A percentile compares a stretch with the other conserved stretches of the same genome.
These are phyloP conservation scores for Troides oblongomaculatus DNA, from an alignment of 2,888 invertebrate genomes.

Conservation along the genomic window DNA sequence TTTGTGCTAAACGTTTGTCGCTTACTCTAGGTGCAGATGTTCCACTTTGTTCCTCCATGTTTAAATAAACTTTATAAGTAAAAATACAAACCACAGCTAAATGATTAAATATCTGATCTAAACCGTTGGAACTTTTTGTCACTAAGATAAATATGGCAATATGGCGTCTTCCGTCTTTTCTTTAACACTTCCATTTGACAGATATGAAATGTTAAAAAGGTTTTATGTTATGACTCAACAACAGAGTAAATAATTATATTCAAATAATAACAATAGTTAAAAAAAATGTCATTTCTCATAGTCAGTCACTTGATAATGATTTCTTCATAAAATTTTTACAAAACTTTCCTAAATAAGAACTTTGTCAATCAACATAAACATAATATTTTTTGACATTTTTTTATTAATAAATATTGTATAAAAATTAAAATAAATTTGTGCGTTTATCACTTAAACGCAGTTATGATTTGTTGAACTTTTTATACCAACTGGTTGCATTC, in stretches of 20 bases:
- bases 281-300: neutral
- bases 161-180: slow-evolving; percentile 29
- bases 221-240: neutral
- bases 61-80: slow-evolving; percentile 31
- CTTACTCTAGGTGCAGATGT: slow-evolving; percentile 72
- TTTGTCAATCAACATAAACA: no score
- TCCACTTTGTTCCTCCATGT: slow-evolving; percentile 76
- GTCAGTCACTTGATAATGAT: no score
- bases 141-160: slow-evolving; percentile 32
- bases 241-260: neutral
- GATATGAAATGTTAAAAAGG: slow-evolving; percentile 1
- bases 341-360: no score
- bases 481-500: no score
- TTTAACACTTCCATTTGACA: slow-evolving; percentile 15
- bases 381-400: no score
- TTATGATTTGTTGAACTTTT: no score
- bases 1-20: slow-evolving; percentile 76
- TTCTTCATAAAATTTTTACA: no score
- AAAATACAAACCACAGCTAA: slow-evolving; percentile 7
- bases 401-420: no score
- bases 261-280: neutral
- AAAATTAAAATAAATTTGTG: no score
- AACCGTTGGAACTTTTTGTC: slow-evolving; percentile 11
- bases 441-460: no score
- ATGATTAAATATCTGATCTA: neutral